Base-by-base conservation (phyloP, 2,113 vertebrate species). In the Otis tarda region DNA sequence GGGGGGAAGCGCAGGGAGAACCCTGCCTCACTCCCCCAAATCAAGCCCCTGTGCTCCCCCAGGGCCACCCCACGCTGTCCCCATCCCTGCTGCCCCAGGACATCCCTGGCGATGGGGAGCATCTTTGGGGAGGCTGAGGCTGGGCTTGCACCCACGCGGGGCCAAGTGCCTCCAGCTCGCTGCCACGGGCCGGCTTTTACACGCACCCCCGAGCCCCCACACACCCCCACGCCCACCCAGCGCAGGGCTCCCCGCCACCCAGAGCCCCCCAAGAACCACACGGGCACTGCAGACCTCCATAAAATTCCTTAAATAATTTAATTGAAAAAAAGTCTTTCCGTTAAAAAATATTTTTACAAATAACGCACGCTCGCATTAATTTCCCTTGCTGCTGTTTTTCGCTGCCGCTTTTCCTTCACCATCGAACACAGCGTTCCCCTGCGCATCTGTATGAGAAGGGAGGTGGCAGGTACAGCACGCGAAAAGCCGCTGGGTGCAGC, bases 321-420 rank as follows among this genome's bases (percentile, higher is more conserved):
- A 99, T 98, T 98, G 98, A 98, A 99, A 99, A 98, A 98, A 98
- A 98, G 96, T 89, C 47, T 96, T 94, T 97, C 98, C 41, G 97
- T 98, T 99, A 98, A 98, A 99, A 99, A 99, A 99, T 98, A 98
- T 98, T 98, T 98, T 98, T 98, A 98, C 98, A 99, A 99, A 97
- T 15, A 99, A 97, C 14, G 95, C 96, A 97, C 83, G 98, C 98
- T 98, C 98, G 98, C 97, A 97, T 98, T 95, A 6, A 96, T 98
- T 97, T 94, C 96, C 97, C 96, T 97, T 84, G 88, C 92, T 93
- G 90, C 83, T 77, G 55, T 70, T 89, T 77, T 55, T 71, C 4
- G 1, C 73, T 57, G 71, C 68, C 79, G 74, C 84, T 89, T 88
- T 65, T 60, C 63, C 80, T 95, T 97, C 94, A 97, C 96, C 97